Evolutionary conservation across 2,797 vertebrate genomes (phyloP).

Genomic region (Notolabrus celidotus): DNA sequence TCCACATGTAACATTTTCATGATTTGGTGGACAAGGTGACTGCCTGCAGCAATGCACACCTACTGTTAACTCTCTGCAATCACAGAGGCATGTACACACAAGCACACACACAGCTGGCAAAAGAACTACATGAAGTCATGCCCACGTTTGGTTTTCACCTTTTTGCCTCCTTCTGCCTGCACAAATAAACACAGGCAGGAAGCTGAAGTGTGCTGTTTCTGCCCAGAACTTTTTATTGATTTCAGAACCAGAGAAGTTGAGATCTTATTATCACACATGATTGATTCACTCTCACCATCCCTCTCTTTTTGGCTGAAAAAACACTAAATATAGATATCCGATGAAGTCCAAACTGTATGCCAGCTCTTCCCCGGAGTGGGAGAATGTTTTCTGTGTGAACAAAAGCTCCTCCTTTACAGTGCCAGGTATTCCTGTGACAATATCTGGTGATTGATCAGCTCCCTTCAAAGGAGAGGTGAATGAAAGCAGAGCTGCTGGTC

Average conservation of each 20-base stretch:
- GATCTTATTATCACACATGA: conserved; percentile 1
- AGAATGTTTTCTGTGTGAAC: conserved; percentile 45
- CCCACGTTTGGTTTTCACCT: conserved; percentile 19
- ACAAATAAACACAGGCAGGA: neutral
- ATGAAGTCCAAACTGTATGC: conserved; percentile 40
- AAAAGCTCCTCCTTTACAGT: conserved; percentile 2
- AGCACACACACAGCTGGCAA: conserved; percentile 23
- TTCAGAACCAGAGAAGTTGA: conserved; percentile 15
- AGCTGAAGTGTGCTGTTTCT: conserved; percentile 8
- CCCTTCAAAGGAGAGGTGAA: conserved; percentile 40
- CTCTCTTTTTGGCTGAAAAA: conserved; percentile 18
- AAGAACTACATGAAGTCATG: conserved; percentile 28
- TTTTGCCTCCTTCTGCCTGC: neutral
- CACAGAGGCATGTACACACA: conserved; percentile 23
- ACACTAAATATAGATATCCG: conserved; percentile 23
- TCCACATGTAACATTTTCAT: conserved; percentile 25
- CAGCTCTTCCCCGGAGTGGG: conserved; percentile 26
- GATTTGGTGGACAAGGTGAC: conserved; percentile 42
- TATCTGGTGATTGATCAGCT: conserved; percentile 41
- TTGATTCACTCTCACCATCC: conserved; percentile 13
- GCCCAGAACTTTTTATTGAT: conserved; percentile 3
- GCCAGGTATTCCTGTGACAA: neutral
- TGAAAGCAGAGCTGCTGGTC: conserved; percentile 45
- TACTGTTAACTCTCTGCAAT: conserved; percentile 40
- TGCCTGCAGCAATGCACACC: conserved; percentile 41